Conservation (phyloP, 2,797 vertebrate genomes). For the Neostethus bicornis region DNA sequence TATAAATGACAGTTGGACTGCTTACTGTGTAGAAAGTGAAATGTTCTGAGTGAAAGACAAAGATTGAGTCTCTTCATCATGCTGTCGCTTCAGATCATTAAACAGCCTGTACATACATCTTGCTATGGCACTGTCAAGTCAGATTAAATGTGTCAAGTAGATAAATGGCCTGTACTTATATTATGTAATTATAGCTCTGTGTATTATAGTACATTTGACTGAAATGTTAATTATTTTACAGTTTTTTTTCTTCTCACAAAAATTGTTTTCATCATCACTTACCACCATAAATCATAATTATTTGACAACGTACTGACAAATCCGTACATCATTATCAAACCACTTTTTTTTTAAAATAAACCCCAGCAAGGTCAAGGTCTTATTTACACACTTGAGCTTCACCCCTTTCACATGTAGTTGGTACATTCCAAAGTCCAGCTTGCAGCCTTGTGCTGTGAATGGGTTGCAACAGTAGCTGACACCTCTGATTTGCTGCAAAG, state of each 20-base stretch:
- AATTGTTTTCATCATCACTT: not conserved
- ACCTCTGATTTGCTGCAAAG: conserved; percentile 45
- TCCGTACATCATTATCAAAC: not conserved
- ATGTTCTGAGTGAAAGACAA: conserved; percentile 6
- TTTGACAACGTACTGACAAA: not conserved
- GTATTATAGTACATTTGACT: not conserved
- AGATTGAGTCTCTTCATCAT: not conserved
- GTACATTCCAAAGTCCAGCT: conserved; percentile 36
- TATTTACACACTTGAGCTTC: conserved; percentile 36
- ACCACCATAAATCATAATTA: not conserved
- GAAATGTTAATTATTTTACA: not conserved
- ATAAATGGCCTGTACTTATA: conserved; percentile 11
- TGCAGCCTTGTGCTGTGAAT: conserved; percentile 22
- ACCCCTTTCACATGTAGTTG: conserved; percentile 38
- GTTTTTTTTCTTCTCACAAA: not conserved
- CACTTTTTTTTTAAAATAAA: no score
- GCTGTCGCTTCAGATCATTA: conserved; percentile 10
- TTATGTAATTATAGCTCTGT: conserved; percentile 21
- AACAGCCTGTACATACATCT: not conserved
- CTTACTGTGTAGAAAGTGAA: conserved; percentile 8
- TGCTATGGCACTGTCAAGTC: conserved; percentile 14
- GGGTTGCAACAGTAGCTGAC: conserved; percentile 35
- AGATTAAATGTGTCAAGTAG: conserved; percentile 10
- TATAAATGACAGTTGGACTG: conserved; percentile 14
- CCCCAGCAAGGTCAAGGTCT: conserved; percentile 8